phyloP scores from a whole-genome alignment of 2,797 vertebrate species.

The Synaphobranchus kaupii region DNA sequence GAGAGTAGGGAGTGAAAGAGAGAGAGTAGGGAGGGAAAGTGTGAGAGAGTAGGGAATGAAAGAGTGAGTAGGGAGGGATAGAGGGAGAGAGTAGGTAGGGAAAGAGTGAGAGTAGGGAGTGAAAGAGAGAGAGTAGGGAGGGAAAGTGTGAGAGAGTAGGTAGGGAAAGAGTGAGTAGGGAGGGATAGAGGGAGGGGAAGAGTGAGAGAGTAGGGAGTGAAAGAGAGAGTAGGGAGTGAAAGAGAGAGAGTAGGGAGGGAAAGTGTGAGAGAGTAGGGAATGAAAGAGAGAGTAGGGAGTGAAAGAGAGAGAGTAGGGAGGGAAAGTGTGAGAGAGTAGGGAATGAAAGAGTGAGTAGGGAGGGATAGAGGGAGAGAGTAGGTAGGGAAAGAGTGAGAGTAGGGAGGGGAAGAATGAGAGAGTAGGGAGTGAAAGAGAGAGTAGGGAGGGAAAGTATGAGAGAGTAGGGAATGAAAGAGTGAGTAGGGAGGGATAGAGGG shows the following conservation, averaged over 20 bases:
- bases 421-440: neutral
- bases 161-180: neutral
- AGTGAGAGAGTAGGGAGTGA: neutral
- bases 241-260: neutral
- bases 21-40: neutral
- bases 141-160: neutral
- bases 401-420: neutral
- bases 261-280: neutral
- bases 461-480: neutral
- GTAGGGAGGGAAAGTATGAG: too few relatives aligned
- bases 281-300: neutral
- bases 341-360: too few relatives aligned
- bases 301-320: neutral
- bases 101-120: neutral
- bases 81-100: too few relatives aligned
- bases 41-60: neutral
- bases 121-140: neutral
- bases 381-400: neutral
- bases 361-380: neutral
- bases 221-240: neutral
- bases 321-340: too few relatives aligned
- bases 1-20: neutral
- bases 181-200: too few relatives aligned
- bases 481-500: constrained; percentile 5
- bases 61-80: too few relatives aligned